phyloP scores from a whole-genome alignment of 2,797 vertebrate genomes.

The Rhinophrynus dorsalis region DNA sequence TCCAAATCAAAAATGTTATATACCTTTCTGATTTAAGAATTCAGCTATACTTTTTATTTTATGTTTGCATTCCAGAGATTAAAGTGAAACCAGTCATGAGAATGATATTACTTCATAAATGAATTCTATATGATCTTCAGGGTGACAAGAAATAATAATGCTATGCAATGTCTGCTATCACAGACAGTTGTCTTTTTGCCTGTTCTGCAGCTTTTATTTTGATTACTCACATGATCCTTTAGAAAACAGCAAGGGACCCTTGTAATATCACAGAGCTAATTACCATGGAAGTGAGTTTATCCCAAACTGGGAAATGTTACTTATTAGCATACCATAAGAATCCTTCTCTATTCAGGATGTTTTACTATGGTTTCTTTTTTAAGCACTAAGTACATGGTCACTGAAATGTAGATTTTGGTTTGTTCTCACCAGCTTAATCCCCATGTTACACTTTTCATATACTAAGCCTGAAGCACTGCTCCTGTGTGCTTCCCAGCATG shows the following conservation, averaged over 20 bases:
- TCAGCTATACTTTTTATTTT: not conserved
- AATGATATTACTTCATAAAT: not conserved
- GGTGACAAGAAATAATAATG: not conserved
- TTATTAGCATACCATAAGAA: constrained; percentile 66
- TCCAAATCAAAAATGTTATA: no score
- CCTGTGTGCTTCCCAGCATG: not conserved
- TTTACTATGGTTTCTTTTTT: constrained; percentile 56
- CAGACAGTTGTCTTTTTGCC: not conserved
- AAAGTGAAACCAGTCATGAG: not conserved
- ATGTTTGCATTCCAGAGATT: not conserved
- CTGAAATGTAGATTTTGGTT: constrained; percentile 21
- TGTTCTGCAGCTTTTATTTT: not conserved
- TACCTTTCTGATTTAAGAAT: no score
- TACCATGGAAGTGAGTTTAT: constrained; percentile 62
- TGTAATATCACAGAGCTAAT: constrained; percentile 74
- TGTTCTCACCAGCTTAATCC: constrained; percentile 38
- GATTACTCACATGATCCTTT: not conserved
- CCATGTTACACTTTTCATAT: constrained; percentile 4
- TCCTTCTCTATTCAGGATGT: constrained; percentile 66
- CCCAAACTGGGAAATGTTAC: constrained; percentile 51
- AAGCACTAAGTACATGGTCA: not conserved
- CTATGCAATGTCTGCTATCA: no score
- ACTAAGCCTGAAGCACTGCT: not conserved
- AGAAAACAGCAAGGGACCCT: constrained; percentile 48
- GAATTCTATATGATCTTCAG: not conserved